These are phyloP conservation scores for Pilophorus perplexus DNA, from an alignment of 2,888 invertebrate genomes.

Conservation along the genomic window DNA sequence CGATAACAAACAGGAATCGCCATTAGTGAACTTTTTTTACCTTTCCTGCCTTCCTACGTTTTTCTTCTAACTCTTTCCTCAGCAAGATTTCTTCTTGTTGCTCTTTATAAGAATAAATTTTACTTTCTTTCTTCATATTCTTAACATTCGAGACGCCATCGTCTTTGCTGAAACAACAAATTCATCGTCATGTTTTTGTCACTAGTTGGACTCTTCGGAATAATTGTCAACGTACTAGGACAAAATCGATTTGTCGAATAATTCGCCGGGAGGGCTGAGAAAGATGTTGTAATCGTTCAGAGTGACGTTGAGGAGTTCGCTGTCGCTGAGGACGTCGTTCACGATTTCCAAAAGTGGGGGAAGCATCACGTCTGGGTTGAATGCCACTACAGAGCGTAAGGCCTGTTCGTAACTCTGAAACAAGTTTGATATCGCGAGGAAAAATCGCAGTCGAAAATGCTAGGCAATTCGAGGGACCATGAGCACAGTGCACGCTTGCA, in stretches of 20 bases:
- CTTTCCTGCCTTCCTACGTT: slow-evolving; percentile 75
- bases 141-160: slow-evolving; percentile 57
- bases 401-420: slow-evolving; percentile 67
- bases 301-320: slow-evolving; percentile 67
- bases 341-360: slow-evolving; percentile 64
- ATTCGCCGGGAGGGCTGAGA: slow-evolving; percentile 81
- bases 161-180: slow-evolving; percentile 52
- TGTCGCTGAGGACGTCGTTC: slow-evolving; percentile 61
- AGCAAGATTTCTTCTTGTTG: slow-evolving; percentile 92
- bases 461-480: not conserved
- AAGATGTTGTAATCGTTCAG: slow-evolving; percentile 77
- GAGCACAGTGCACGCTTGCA: not conserved
- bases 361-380: slow-evolving; percentile 65
- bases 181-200: too few relatives aligned
- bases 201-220: too few relatives aligned
- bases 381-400: slow-evolving; percentile 65
- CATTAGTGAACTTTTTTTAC: slow-evolving; percentile 55
- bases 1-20: not conserved
- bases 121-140: slow-evolving; percentile 93
- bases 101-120: slow-evolving; percentile 94
- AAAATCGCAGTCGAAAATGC: too few relatives aligned
- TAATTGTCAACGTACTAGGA: too few relatives aligned
- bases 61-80: slow-evolving; percentile 88
- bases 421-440: too few relatives aligned
- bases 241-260: slow-evolving; percentile 72